Conservation (phyloP, 2,797 vertebrate genomes). For the Chromobotia macracanthus region DNA sequence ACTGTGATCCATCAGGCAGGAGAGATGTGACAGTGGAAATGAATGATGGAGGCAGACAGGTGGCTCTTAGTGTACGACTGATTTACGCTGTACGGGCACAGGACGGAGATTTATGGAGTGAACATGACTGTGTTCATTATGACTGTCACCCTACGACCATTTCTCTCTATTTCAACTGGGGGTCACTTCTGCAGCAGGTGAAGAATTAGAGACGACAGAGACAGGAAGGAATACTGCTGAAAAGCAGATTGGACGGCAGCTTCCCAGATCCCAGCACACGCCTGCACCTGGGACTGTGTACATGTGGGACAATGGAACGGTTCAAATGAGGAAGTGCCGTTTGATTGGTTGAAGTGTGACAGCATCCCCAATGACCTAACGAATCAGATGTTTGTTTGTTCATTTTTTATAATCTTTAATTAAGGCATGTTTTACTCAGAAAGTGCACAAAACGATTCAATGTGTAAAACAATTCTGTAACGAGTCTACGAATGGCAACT, state of each 20-base stretch:
- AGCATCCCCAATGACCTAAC: background rate
- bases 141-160: constrained; percentile 97
- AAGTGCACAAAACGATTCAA: too few relatives aligned
- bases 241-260: background rate
- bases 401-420: too few relatives aligned
- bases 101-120: constrained; percentile 87
- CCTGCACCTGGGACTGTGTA: background rate
- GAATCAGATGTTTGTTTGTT: too few relatives aligned
- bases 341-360: background rate
- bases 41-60: constrained; percentile 99
- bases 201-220: constrained; percentile 62
- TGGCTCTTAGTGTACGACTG: constrained; percentile 99
- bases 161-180: constrained; percentile 87
- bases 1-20: constrained; percentile 99
- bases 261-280: background rate
- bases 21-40: constrained; percentile 98
- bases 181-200: constrained; percentile 74
- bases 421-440: too few relatives aligned
- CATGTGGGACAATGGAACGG: background rate
- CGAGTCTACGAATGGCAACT: too few relatives aligned
- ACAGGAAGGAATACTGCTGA: constrained; percentile 31
- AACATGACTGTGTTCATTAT: constrained; percentile 94
- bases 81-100: constrained; percentile 97
- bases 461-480: too few relatives aligned
- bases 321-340: background rate